Percentiles rank a stretch among this genome's conserved stretches.
These are phyloP conservation scores for Bolborhynchus lineola DNA, from an alignment of 2,113 vertebrate genomes.

Conservation along the genomic window DNA sequence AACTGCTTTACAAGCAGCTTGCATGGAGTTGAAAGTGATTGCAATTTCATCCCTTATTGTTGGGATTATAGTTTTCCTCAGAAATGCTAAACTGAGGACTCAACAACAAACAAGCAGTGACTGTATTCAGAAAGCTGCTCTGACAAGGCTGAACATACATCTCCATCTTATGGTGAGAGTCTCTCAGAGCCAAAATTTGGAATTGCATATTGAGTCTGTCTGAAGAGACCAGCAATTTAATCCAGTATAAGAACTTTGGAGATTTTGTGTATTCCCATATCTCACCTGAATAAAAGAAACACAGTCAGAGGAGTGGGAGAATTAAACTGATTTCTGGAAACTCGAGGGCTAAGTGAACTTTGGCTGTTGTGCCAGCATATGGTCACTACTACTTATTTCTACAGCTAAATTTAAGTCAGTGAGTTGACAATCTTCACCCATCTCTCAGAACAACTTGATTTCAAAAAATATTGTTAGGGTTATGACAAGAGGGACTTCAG, in stretches of 20 bases:
- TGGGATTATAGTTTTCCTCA: conserved; percentile 38
- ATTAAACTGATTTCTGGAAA: neutral
- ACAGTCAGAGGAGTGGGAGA: neutral
- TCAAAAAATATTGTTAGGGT: neutral
- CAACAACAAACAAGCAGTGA: neutral
- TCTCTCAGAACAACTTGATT: neutral
- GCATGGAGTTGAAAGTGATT: conserved; percentile 51
- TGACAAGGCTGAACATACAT: neutral
- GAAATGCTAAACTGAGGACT: conserved; percentile 1
- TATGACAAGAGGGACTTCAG: neutral
- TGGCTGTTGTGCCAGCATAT: neutral
- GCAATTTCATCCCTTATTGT: conserved; percentile 37
- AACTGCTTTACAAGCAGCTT: conserved; percentile 49
- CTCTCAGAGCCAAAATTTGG: neutral
- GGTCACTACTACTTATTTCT: neutral
- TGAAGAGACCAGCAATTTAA: neutral
- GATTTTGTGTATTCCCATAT: neutral
- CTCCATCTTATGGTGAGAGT: neutral
- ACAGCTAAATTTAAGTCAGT: neutral
- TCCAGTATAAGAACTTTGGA: neutral
- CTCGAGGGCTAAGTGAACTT: neutral
- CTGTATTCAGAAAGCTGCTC: conserved; percentile 1
- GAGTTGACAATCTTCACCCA: neutral
- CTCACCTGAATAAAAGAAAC: neutral
- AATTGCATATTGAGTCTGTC: neutral